Evolutionary conservation across 2,888 invertebrate species (phyloP).

Genomic region (Halocaridina rubra): DNA sequence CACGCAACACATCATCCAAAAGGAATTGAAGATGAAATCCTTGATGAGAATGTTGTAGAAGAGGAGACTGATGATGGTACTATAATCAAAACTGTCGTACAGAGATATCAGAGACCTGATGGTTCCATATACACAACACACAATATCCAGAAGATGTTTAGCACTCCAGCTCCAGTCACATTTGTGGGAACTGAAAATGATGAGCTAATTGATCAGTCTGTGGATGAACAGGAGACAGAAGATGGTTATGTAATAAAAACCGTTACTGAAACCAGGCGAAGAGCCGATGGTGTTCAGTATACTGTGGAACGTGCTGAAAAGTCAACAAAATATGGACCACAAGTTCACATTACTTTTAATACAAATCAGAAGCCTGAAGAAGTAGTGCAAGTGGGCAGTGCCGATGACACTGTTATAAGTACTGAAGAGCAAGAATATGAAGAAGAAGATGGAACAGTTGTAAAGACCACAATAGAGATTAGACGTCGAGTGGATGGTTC

Average conservation of each 20-base stretch:
- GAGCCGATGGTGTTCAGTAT: constrained; percentile 55
- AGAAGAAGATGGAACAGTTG: constrained; percentile 55
- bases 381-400: constrained; percentile 29
- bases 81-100: constrained; percentile 53
- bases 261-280: constrained; percentile 51
- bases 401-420: constrained; percentile 55
- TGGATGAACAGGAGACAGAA: constrained; percentile 54
- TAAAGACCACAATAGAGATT: constrained; percentile 48
- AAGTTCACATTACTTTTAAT: constrained; percentile 33
- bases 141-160: constrained; percentile 55
- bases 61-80: constrained; percentile 61
- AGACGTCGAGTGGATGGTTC: constrained; percentile 44
- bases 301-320: constrained; percentile 59
- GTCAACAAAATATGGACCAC: constrained; percentile 32
- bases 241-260: constrained; percentile 57
- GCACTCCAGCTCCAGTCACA: constrained; percentile 41
- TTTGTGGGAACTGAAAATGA: constrained; percentile 49
- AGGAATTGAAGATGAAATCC: constrained; percentile 41
- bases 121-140: constrained; percentile 62
- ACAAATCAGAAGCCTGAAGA: constrained; percentile 47
- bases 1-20: constrained; percentile 40
- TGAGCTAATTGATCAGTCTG: constrained; percentile 51
- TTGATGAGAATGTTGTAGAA: constrained; percentile 60
- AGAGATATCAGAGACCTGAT: constrained; percentile 53
- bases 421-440: constrained; percentile 49